Percentiles rank a stretch among this genome's conserved stretches.
These are phyloP conservation scores for Pygoscelis antarcticus DNA, from an alignment of 2,113 vertebrate genomes.

Conservation along the genomic window DNA sequence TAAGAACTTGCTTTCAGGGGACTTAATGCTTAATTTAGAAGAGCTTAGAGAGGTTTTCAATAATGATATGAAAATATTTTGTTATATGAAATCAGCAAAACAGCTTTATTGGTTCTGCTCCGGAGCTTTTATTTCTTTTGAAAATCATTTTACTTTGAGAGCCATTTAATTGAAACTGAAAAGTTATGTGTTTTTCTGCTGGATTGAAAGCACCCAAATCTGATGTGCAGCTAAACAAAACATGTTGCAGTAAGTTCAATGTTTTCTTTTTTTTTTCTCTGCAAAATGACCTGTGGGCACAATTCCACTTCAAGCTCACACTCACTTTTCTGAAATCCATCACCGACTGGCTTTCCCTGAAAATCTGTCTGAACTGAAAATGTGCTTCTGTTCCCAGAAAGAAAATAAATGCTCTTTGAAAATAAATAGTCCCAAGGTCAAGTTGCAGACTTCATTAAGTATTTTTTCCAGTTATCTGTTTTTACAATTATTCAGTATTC, in stretches of 20 bases:
- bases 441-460: not conserved
- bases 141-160: slow-evolving; percentile 10
- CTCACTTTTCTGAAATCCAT: not conserved
- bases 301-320: not conserved
- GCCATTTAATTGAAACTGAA: not conserved
- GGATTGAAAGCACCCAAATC: not conserved
- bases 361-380: not conserved
- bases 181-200: not conserved
- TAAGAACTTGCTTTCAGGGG: not conserved
- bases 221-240: not conserved
- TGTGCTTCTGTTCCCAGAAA: not conserved
- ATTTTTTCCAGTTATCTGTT: not conserved
- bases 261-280: not conserved
- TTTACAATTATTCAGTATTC: not conserved
- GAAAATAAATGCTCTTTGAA: not conserved
- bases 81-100: not conserved
- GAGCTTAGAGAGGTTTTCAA: not conserved
- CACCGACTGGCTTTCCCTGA: not conserved
- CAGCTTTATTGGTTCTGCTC: not conserved
- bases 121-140: not conserved
- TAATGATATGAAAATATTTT: not conserved
- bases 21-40: not conserved
- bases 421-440: not conserved
- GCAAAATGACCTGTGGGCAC: not conserved
- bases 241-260: not conserved